Evolutionary conservation across 2,888 invertebrate genomes (phyloP).

Genomic region (Phymatocera aterrima): DNA sequence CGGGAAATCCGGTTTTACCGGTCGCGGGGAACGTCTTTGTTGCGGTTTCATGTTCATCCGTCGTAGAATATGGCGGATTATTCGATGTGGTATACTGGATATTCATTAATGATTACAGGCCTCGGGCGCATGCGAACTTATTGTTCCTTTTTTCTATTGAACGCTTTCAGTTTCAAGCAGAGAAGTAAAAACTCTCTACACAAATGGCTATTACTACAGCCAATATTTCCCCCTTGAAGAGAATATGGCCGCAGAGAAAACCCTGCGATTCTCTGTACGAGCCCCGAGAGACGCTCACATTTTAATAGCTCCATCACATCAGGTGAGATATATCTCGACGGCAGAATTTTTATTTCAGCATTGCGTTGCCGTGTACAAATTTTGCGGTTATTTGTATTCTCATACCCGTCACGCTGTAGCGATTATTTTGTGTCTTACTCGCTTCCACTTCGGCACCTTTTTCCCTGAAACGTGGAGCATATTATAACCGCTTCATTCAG

Average conservation of each 20-base stretch:
- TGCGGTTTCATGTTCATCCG: neutral
- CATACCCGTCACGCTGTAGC: neutral
- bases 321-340: slow-evolving; percentile 50
- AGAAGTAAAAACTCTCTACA: slow-evolving; percentile 49
- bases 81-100: too few species aligned
- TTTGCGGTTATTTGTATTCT: too few species aligned
- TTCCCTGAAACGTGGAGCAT: neutral
- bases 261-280: slow-evolving; percentile 48
- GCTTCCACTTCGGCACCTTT: neutral
- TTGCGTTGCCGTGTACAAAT: neutral
- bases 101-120: too few species aligned
- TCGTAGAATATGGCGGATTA: neutral
- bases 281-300: slow-evolving; percentile 52
- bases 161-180: slow-evolving; percentile 41
- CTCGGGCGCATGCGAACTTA: too few species aligned
- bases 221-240: slow-evolving; percentile 50
- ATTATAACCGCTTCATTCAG: neutral
- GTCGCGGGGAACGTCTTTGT: neutral
- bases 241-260: slow-evolving; percentile 48
- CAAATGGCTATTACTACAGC: slow-evolving; percentile 51
- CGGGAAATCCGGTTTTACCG: neutral
- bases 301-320: slow-evolving; percentile 50
- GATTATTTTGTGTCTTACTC: neutral
- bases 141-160: neutral
- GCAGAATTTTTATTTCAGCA: neutral